phyloP scores from a whole-genome alignment of 1,140 invertebrate genomes.

The Hyles vespertilio region DNA sequence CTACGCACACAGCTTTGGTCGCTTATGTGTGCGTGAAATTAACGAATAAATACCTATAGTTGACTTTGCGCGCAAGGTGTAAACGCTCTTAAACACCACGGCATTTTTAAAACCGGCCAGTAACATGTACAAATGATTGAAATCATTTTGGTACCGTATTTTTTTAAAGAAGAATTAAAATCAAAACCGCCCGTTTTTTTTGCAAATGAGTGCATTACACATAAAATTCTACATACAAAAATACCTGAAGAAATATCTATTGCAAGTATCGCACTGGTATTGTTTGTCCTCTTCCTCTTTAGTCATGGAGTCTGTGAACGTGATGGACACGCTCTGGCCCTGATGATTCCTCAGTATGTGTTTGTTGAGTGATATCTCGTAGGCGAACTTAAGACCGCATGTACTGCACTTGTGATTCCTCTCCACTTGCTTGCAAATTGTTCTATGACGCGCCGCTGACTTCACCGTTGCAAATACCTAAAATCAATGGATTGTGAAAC shows the following conservation, averaged over 20 bases:
- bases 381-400: slow-evolving; percentile 59
- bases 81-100: no score
- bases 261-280: slow-evolving; percentile 71
- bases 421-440: slow-evolving; percentile 44
- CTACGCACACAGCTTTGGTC: no score
- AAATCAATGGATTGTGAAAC: no score
- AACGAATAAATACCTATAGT: no score
- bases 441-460: slow-evolving; percentile 45
- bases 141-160: no score
- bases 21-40: no score
- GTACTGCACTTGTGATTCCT: slow-evolving; percentile 49
- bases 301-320: slow-evolving; percentile 42
- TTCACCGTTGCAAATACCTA: slow-evolving; percentile 49
- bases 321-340: slow-evolving; percentile 57
- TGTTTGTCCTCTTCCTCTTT: slow-evolving; percentile 39
- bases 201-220: no score
- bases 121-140: no score
- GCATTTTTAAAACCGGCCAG: no score
- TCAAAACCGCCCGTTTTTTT: no score
- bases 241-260: slow-evolving; percentile 69
- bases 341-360: slow-evolving; percentile 61
- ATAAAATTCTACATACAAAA: background rate
- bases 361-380: slow-evolving; percentile 66
- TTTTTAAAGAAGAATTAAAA: no score
- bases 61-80: no score